A percentile compares a stretch with the other conserved stretches of the same genome.
These are phyloP conservation scores for Neodiprion pinetum DNA, from an alignment of 1,140 invertebrate species.

Conservation along the genomic window DNA sequence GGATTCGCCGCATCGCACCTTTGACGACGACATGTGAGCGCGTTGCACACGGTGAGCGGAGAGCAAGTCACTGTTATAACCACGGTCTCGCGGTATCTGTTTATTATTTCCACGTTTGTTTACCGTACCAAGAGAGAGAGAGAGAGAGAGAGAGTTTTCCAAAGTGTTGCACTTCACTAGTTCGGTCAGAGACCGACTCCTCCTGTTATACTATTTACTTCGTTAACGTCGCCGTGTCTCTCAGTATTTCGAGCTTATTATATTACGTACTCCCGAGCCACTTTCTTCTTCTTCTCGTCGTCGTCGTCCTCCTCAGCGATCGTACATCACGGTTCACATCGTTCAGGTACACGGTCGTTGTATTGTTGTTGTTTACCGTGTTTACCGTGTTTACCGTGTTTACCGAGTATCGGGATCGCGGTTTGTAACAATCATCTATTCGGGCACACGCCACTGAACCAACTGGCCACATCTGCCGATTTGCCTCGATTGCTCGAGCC, in stretches of 20 bases:
- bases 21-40: background rate
- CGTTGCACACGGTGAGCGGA: no score
- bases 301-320: background rate
- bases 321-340: background rate
- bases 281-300: background rate
- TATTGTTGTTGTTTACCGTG: background rate
- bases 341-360: background rate
- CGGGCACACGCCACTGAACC: constrained; percentile 36
- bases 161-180: no score
- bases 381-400: background rate
- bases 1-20: background rate
- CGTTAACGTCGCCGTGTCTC: background rate
- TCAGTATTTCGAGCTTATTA: background rate
- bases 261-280: background rate
- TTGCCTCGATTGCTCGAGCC: constrained; percentile 17
- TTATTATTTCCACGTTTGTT: no score
- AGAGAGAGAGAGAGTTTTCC: no score
- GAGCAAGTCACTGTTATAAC: no score
- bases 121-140: no score
- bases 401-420: background rate
- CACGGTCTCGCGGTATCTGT: no score
- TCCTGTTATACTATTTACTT: background rate
- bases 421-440: background rate
- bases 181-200: background rate
- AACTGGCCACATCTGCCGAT: constrained; percentile 45